Evolutionary conservation across 2,113 vertebrate species (phyloP).

Genomic region (Hemiprocne comata): DNA sequence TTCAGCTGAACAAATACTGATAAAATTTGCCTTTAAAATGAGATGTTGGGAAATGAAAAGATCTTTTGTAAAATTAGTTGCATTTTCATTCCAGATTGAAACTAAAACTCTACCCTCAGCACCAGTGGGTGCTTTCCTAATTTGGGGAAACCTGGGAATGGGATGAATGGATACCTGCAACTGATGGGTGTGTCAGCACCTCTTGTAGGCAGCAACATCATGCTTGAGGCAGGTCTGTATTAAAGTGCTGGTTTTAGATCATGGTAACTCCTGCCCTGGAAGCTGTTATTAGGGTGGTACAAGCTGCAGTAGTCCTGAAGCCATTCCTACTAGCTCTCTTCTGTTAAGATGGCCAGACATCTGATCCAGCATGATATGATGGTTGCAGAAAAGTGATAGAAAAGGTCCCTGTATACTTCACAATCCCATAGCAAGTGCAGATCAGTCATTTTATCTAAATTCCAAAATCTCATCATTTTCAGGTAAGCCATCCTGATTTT

Average conservation of each 20-base stretch:
- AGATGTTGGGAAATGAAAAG: background rate
- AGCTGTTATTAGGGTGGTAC: background rate
- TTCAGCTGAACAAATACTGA: background rate
- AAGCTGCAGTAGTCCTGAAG: background rate
- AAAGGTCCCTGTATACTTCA: background rate
- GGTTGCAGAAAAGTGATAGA: background rate
- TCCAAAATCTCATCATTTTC: background rate
- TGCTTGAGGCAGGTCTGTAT: background rate
- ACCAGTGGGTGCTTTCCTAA: background rate
- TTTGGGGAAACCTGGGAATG: background rate
- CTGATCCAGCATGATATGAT: background rate
- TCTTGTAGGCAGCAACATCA: background rate
- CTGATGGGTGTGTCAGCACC: background rate
- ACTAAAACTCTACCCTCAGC: background rate
- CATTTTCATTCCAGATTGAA: background rate
- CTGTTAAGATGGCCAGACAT: background rate
- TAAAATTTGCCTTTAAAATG: background rate
- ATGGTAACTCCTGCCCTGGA: background rate
- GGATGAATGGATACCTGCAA: background rate
- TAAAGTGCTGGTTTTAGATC: background rate
- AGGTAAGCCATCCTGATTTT: background rate
- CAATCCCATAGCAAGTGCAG: background rate
- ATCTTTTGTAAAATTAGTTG: background rate
- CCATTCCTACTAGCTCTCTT: background rate
- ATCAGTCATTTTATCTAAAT: background rate